Conservation (phyloP, 2,797 vertebrate species). For the Aselliscus stoliczkanus region DNA sequence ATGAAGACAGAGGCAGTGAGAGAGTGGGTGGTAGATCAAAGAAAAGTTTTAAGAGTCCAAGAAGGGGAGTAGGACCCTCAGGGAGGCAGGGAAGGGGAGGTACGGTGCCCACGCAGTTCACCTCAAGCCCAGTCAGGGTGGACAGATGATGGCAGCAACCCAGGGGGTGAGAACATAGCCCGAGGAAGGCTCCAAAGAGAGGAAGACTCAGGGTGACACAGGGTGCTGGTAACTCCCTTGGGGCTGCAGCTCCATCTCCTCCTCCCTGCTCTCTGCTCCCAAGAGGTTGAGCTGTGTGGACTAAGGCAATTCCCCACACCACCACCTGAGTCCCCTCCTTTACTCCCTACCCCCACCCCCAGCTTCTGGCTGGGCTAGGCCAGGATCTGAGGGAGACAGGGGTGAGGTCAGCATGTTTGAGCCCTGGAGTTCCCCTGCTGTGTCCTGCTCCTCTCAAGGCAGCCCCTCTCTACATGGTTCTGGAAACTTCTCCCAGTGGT, state of each 20-base stretch:
- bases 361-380: neutral
- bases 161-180: neutral
- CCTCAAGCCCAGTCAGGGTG: too few species aligned
- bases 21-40: neutral
- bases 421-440: neutral
- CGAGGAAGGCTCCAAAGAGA: neutral
- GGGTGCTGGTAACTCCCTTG: rapidly evolving
- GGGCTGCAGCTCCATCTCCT: neutral
- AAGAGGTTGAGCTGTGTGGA: neutral
- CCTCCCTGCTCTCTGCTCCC: neutral
- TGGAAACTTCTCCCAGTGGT: neutral
- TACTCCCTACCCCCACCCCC: neutral
- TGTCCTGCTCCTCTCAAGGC: neutral
- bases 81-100: neutral
- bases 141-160: neutral
- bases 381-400: too few species aligned
- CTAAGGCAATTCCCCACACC: neutral
- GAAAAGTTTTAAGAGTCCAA: neutral
- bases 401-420: neutral
- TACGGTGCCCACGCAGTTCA: rapidly evolving
- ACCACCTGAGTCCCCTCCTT: too few species aligned
- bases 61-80: neutral
- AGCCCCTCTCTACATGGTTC: neutral
- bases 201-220: neutral
- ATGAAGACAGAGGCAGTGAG: neutral